Evolutionary conservation across 2,888 invertebrate genomes (phyloP).

Genomic region (Augochlorella aurata): DNA sequence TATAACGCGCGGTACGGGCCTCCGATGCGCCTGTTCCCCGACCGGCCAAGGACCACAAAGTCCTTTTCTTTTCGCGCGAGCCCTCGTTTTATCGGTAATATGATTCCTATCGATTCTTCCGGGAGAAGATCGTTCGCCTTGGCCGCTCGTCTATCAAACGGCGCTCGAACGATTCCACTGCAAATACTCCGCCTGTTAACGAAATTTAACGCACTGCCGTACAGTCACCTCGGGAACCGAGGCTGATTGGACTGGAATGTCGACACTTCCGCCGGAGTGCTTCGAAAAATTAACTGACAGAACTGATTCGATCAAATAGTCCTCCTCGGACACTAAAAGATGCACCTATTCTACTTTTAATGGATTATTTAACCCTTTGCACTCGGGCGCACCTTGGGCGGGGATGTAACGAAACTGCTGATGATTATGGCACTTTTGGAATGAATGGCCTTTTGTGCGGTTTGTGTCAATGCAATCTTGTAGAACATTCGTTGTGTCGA

Average conservation of each 20-base stretch:
- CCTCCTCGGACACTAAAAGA: no score
- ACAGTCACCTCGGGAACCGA: not conserved
- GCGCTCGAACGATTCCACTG: not conserved
- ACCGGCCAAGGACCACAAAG: not conserved
- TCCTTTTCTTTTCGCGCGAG: slow-evolving; percentile 50
- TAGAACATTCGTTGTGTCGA: no score
- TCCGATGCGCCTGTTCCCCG: slow-evolving; percentile 28
- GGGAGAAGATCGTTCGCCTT: not conserved
- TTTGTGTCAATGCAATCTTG: no score
- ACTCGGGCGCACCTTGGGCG: no score
- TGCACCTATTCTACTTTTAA: no score
- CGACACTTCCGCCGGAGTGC: not conserved
- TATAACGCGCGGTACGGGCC: slow-evolving; percentile 54
- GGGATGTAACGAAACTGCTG: no score
- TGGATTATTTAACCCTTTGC: no score
- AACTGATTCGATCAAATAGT: no score
- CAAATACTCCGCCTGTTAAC: not conserved
- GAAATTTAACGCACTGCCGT: not conserved
- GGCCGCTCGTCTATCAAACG: not conserved
- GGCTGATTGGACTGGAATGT: not conserved
- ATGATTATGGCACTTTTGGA: no score
- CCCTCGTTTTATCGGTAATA: slow-evolving; percentile 51
- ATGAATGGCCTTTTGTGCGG: no score
- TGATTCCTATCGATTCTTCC: slow-evolving; percentile 39
- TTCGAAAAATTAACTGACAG: not conserved